These are phyloP conservation scores for Notoglanidium macrostoma DNA, from an alignment of 2,797 vertebrate genomes.

Conservation along the genomic window DNA sequence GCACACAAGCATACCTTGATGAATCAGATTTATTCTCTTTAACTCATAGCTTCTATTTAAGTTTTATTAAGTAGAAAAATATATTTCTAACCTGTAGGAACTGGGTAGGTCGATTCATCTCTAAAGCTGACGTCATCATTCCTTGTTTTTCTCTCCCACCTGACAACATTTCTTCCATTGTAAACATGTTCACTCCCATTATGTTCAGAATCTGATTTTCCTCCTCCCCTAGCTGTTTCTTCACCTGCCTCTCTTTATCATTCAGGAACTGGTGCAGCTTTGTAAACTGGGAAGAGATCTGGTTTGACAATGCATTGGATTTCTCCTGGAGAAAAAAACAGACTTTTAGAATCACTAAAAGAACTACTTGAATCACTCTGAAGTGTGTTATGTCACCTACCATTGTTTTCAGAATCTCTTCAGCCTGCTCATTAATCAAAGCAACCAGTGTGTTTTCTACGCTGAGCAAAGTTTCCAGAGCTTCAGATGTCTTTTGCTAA, in stretches of 20 bases:
- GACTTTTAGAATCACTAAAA: neutral
- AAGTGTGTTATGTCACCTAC: slow-evolving; percentile 3
- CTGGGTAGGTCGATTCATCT: slow-evolving; percentile 17
- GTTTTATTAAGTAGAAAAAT: neutral
- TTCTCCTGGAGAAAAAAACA: slow-evolving; percentile 26
- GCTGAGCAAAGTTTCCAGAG: slow-evolving; percentile 6
- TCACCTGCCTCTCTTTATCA: slow-evolving; percentile 46
- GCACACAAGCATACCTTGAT: neutral
- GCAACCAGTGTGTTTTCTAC: slow-evolving; percentile 23
- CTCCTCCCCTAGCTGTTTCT: slow-evolving; percentile 14
- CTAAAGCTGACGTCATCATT: slow-evolving; percentile 28
- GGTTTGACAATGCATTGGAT: slow-evolving; percentile 3
- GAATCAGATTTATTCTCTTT: neutral
- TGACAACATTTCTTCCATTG: slow-evolving; percentile 34
- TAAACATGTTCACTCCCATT: slow-evolving; percentile 44
- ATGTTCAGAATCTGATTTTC: slow-evolving; percentile 12
- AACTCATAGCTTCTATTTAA: neutral
- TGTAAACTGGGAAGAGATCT: slow-evolving; percentile 48
- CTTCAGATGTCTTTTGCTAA: slow-evolving; percentile 15
- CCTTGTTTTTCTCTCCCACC: slow-evolving; percentile 53
- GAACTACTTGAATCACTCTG: neutral
- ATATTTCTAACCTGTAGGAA: slow-evolving; percentile 43
- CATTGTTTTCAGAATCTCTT: slow-evolving; percentile 41
- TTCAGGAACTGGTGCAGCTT: slow-evolving; percentile 52
- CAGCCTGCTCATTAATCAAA: slow-evolving; percentile 35